Evolutionary conservation across 1,140 invertebrate species (phyloP), one percentile per base, ranked within the genome.

Genomic region (Batillaria attramentaria): DNA sequence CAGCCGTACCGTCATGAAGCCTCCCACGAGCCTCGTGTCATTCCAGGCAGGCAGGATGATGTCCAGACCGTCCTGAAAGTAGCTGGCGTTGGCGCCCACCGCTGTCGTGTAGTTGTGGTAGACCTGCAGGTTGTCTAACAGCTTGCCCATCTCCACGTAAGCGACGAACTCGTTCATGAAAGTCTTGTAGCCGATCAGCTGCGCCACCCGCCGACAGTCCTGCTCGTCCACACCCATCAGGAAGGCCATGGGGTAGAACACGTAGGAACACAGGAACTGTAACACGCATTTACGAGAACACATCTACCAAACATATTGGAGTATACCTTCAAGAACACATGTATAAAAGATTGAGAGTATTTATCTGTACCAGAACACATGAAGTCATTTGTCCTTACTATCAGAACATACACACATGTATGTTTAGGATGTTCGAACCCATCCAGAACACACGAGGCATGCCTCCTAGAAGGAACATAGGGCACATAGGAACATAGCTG

Each of bases 161-260:
- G 91, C 90, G n/a, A 90, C 83, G 76, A 91, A 91, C 76, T 91
- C 90, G 62, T 90, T 91, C 0, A 87, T 82, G 78, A 91, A 89
- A 1, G 85, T 90, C 77, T 91, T 91, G 42, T 87, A 82, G 18
- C 86, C 87, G 46, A 91, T 86, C 24, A 91, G 86, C 60, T 88
- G 78, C 0, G 87, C 90, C 16, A 91, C 85, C 46, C 83, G 80
- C n/a, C 86, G 73, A 65, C 89, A 90, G 69, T 91, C 89, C 2
- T 70, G 54, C 3, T 80, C 54, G 41, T 87, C 82, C 1, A 85
- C 84, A 10, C 90, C 90, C 84, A 91, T 89, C 24, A 91, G 78
- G 70, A 83, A 89, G 13, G 90, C 83, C 24, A 91, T 60, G 6
- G 91, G 91, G 80, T 84, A 90, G 68, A 91, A 90, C 5, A 91